Base-by-base conservation (phyloP, 2,888 invertebrate species). In the Tenthredo mesomela region DNA sequence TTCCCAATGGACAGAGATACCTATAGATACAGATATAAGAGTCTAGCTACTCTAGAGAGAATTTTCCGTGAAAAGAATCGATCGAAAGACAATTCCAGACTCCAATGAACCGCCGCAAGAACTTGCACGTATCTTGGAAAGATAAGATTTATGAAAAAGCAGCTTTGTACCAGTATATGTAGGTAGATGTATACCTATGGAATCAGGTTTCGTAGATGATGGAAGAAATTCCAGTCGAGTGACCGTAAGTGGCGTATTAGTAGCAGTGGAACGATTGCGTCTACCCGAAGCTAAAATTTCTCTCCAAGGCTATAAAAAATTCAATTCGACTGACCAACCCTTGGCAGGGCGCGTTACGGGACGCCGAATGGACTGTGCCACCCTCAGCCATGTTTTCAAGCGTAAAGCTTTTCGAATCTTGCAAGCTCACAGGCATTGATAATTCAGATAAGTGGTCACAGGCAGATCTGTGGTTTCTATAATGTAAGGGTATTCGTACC, bases 361-460 rank as follows among this genome's bases (percentile, higher is more conserved):
- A 80, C 58, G 37, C 1, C 50, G 61, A 80, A 80, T 80, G 40
- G 80, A 21, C 61, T 40, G 15, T 18, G 12, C 40, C 61, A 21
- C 40, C 37, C 10, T 80, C 21, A 40, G 37, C 15, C 80, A 40
- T 80, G 80, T 61, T 80, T 80, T 61, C 6, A 21, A 37, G 80
- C 25, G 21, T 21, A 80, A 61, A 61, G 80, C 80, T 61, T 40
- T 80, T 80, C 80, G 80, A 61, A 25, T 50, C 61, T 61, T 37
- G 80, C 37, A 25, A 12, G 33, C 80, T 80, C 61, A 61, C 37
- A 15, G 40, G 58, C 80, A 80, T 80, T 80, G 80, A 80, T 80
- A 80, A 80, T 80, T 80, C 80, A 80, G 61, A 58, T 80, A 61
- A 80, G 29, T 80, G 80, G 80, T 61, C 80, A 80, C 61, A 80